Evolutionary conservation across 2,797 vertebrate species (phyloP), one percentile per base, ranked within the genome.

Genomic region (Chaunax sp.): DNA sequence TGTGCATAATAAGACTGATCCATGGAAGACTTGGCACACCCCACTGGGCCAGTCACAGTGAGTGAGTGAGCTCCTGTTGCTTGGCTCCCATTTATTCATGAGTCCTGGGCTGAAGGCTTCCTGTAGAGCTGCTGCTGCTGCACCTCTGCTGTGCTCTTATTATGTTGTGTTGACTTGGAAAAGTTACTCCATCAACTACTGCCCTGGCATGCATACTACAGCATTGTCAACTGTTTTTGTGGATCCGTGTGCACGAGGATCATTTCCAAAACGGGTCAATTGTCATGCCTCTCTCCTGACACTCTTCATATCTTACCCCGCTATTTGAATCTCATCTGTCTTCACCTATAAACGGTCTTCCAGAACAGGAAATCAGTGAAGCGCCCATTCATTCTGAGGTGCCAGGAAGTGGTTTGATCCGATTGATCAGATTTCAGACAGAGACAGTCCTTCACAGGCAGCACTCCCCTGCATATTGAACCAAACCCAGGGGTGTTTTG

Each of bases 11-110:
- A n/a, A 64, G 4, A 14, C 20, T 43, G 22, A 33, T 41, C 13
- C 33, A 56, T 64, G 38, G 82, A 65, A 75, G 37, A 67, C 19
- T 7, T 26, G 3, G 46, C 69, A 44, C 54, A 22, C 74, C 60
- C 26, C 44, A n/a, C 49, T 19, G 49, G 43, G 26, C 67, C 46
- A n/a, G 52, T 63, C 81, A 26, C 79, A 69, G 81, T 16, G 60
- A 66, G 72, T 0, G 66, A 70, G 56, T 22, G 57, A 46, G 30
- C 55, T 50, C 73, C 72, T 59, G 72, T 78, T 35, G 53, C 75
- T 82, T 15, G 15, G 33, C 57, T 46, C 47, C 26, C 54, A 80
- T 91, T 87, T 59, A 82, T 79, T 85, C 51, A 85, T 85, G 73
- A 84, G 77, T 71, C 52, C 64, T 7, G 38, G 7, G 53, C 57